Evolutionary conservation across 2,113 vertebrate species (phyloP).

Genomic region (Crocuta crocuta): DNA sequence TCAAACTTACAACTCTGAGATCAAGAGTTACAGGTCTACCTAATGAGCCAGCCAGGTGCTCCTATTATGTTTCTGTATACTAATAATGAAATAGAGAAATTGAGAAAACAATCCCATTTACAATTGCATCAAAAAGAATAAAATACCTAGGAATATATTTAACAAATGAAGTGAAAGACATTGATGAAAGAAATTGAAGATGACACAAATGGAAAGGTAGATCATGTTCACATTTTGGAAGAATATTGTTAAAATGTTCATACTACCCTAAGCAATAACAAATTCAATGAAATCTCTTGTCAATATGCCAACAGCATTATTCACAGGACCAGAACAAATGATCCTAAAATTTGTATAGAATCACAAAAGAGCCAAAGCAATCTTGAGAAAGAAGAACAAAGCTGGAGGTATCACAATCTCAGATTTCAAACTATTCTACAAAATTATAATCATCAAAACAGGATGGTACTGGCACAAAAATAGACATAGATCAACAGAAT

Average conservation of each 20-base stretch:
- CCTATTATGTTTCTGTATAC: neutral
- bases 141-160: neutral
- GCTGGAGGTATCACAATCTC: neutral
- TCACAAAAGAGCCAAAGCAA: neutral
- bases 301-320: neutral
- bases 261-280: neutral
- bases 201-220: neutral
- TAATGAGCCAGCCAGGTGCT: neutral
- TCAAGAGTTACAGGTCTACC: neutral
- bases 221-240: neutral
- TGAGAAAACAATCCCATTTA: neutral
- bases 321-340: neutral
- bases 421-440: neutral
- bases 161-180: neutral
- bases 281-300: neutral
- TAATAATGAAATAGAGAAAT: neutral
- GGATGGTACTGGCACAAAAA: neutral
- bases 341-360: neutral
- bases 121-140: neutral
- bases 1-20: neutral
- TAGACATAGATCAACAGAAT: neutral
- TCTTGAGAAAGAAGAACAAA: neutral
- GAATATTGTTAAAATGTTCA: neutral
- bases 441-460: neutral
- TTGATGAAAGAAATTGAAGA: neutral